phyloP scores from a whole-genome alignment of 2,888 invertebrate species.

The Eupithecia abbreviata region DNA sequence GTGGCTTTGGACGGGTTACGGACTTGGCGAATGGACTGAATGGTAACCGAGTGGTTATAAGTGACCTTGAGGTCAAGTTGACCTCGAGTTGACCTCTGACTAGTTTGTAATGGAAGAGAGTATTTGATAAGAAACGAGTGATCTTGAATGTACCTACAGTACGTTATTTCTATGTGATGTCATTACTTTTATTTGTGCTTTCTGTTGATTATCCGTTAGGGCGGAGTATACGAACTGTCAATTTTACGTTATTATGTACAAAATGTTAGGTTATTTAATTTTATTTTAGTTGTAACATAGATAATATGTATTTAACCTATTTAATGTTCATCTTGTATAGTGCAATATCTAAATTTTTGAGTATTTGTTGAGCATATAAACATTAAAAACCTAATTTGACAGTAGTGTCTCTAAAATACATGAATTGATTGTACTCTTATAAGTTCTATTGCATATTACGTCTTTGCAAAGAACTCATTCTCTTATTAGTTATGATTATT shows the following conservation, averaged over 20 bases:
- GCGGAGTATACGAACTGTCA: conserved; percentile 53
- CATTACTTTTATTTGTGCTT: conserved; percentile 24
- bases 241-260: conserved; percentile 52
- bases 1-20: conserved; percentile 18
- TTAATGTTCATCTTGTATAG: conserved; percentile 26
- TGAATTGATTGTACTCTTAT: background rate
- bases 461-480: background rate
- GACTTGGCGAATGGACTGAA: conserved; percentile 11
- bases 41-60: background rate
- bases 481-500: background rate
- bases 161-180: conserved; percentile 33
- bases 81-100: conserved; percentile 19
- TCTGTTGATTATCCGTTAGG: conserved; percentile 26
- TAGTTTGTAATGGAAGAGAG: conserved; percentile 10
- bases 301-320: conserved; percentile 22
- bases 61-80: conserved; percentile 18
- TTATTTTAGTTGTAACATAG: conserved; percentile 39
- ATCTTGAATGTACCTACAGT: conserved; percentile 40
- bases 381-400: conserved; percentile 6
- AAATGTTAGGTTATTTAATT: conserved; percentile 53
- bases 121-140: conserved; percentile 40
- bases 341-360: conserved; percentile 21
- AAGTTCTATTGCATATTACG: background rate
- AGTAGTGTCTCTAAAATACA: conserved; percentile 9
- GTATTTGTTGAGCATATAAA: background rate